phyloP scores from a whole-genome alignment of 2,797 vertebrate genomes.

The Sebastes baramenuke region DNA sequence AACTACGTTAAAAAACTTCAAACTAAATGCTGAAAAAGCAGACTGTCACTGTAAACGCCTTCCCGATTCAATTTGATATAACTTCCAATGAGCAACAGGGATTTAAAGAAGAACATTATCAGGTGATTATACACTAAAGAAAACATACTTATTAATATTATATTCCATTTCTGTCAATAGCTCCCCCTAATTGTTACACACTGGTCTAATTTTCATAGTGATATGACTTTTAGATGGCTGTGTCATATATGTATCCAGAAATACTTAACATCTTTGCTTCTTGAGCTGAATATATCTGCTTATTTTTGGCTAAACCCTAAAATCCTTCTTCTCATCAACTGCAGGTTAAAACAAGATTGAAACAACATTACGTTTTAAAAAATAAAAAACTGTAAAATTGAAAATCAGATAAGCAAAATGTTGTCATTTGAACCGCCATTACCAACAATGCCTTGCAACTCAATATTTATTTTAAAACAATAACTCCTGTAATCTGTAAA shows the following conservation, averaged over 20 bases:
- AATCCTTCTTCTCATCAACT: not conserved
- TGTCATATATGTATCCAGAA: not conserved
- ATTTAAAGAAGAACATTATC: no score
- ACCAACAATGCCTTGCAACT: not conserved
- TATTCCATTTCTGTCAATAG: no score
- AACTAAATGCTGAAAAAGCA: no score
- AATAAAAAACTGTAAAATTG: not conserved
- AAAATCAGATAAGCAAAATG: not conserved
- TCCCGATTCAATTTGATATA: no score
- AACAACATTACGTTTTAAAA: not conserved
- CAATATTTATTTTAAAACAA: not conserved
- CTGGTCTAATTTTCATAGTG: not conserved
- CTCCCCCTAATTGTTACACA: no score
- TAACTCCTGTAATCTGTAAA: not conserved
- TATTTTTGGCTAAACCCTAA: not conserved
- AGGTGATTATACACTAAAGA: no score
- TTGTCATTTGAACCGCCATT: not conserved
- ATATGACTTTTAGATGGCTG: not conserved
- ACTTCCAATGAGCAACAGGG: no score
- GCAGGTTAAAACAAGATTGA: not conserved
- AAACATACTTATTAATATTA: no score
- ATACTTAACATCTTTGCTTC: not conserved
- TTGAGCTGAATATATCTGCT: no score
- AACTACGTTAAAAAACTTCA: no score
- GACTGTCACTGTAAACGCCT: no score